Percentiles rank a stretch among this genome's conserved stretches.
These are phyloP conservation scores for Alloscopus bannaensis DNA, from an alignment of 2,888 invertebrate species.

Conservation along the genomic window DNA sequence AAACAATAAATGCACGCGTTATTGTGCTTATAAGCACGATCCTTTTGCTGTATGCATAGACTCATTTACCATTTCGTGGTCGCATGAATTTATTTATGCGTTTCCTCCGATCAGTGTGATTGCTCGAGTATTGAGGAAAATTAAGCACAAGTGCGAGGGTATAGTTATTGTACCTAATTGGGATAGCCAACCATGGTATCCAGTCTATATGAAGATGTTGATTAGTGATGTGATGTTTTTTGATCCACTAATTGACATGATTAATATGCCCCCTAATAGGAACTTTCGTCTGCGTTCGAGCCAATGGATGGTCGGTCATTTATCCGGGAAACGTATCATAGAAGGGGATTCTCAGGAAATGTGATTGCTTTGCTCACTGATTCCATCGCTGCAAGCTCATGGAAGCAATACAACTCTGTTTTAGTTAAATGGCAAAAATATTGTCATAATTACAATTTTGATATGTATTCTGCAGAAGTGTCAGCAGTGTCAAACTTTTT, in stretches of 20 bases:
- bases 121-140: conserved; percentile 20
- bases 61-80: conserved; percentile 49
- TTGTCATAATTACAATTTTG: neutral
- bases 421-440: conserved; percentile 29
- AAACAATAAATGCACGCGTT: conserved; percentile 31
- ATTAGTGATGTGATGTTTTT: neutral
- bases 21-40: conserved; percentile 39
- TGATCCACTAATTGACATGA: neutral
- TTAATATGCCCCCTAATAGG: neutral
- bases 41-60: conserved; percentile 31
- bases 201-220: conserved; percentile 22
- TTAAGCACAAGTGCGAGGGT: conserved; percentile 35
- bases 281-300: too few relatives aligned
- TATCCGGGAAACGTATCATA: neutral
- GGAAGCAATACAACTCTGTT: conserved; percentile 29
- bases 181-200: conserved; percentile 52
- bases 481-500: conserved; percentile 8
- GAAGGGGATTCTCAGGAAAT: neutral
- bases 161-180: conserved; percentile 48
- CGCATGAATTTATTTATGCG: conserved; percentile 24
- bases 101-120: conserved; percentile 54
- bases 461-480: neutral
- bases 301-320: conserved; percentile 5
- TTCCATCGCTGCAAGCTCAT: neutral
- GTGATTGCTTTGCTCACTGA: neutral